Base-by-base conservation (phyloP, 1,140 invertebrate species). In the Leptonema lineaticorne region DNA sequence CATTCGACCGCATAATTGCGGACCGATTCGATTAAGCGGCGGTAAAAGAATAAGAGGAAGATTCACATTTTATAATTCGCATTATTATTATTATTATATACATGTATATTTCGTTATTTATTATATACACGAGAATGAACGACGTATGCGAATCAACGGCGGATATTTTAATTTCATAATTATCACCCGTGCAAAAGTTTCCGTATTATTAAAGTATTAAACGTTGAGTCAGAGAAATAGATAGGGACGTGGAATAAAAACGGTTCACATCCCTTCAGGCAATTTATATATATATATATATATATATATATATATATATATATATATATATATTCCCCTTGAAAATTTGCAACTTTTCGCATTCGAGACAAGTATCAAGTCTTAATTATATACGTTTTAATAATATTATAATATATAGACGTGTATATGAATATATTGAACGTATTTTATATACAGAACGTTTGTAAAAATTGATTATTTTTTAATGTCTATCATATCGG, bases 171-270 rank as follows among this genome's bases (percentile, higher is more conserved):
- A 26, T 53, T 53, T 24, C 7, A 53, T 26, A 53, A 53, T 53
- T 53, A 53, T 20, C 46, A 24, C 3, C 2, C 50, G 22, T 26
- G 27, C 27, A 18, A 26, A 24, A 53, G n/a, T 53, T 53, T 53
- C 50, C 50, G 5, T 53, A 14, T 53, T 53, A 53, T 53, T 53
- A 53, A 53, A 53, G 50, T 53, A 53, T 53, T 53, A 53, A 53
- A 53, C 27, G 50, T 53, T 53, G 8, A 9, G 14, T 26, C 22
- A 26, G 27, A 53, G 22, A 24, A 24, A 11, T 53, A 24, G 18
- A 22, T 22, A n/a, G n/a, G n/a, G n/a, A n/a, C n/a, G n/a, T n/a
- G n/a, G n/a, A n/a, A n/a, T n/a, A n/a, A n/a, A n/a, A n/a, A n/a
- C n/a, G n/a, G 50, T 24, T 24, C 50, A 7, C 22, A 5, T 1